Base-by-base conservation (phyloP, 2,113 vertebrate species). In the Cryptotis parvus region DNA sequence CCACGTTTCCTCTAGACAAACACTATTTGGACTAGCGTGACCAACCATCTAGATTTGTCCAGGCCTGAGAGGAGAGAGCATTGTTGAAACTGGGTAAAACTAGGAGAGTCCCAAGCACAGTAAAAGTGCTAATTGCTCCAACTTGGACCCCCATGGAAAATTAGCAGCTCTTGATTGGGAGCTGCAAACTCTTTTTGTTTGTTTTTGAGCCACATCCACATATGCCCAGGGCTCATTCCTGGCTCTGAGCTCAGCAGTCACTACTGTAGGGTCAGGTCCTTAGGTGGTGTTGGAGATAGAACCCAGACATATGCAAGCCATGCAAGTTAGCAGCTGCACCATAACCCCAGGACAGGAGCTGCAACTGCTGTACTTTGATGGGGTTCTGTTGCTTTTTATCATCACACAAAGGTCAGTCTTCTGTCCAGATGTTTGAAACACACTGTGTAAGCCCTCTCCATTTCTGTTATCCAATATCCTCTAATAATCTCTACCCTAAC, bases 1-100 rank as follows among this genome's bases (percentile, higher is more conserved):
- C 37, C 0, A 77, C 33, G 65, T 39, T 85, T 74, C 55, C 33
- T 83, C 52, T 79, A 74, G 91, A 75, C 41, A 87, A 77, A 92
- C 16, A 58, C 35, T 70, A 66, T 3, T 58, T 85, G 26, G n/a
- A 72, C 27, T 52, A n/a, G 39, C 4, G 6, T 68, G 37, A 78
- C 27, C 33, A 68, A 65, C 4, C 26, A 68, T n/a, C 31, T 55
- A 79, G 39, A 39, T 68, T 43, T 61, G 29, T 2, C 43, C 29
- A 65, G n/a, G 41, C 41, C 33, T 87, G 3, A 55, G 37, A n/a
- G 31, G 45, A 85, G 22, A 24, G 2, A 16, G 29, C 41, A 85
- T 4, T 88, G 88, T 43, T 2, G 12, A 2, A 37, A 52, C 52
- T 83, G 75, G 24, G 24, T 9, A 65, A 85, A 90, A 58, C 2